These are phyloP conservation scores for Hafferia zeledoni DNA, from an alignment of 2,797 vertebrate species.

Conservation along the genomic window DNA sequence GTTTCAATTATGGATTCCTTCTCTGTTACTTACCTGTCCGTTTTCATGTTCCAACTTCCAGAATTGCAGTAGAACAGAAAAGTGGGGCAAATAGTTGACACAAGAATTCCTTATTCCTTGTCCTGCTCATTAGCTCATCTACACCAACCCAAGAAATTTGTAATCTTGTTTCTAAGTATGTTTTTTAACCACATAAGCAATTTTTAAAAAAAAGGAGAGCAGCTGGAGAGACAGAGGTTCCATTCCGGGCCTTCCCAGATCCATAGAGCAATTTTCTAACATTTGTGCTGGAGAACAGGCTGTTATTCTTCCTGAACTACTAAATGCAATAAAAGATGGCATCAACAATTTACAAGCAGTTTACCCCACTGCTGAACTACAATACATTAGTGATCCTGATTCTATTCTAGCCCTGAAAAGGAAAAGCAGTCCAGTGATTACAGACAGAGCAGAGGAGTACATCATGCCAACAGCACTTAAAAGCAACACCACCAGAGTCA, in stretches of 20 bases:
- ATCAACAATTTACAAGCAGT: background rate
- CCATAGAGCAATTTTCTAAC: background rate
- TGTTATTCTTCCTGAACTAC: background rate
- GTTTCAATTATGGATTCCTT: background rate
- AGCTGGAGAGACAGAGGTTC: background rate
- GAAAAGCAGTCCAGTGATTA: background rate
- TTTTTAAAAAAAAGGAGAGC: background rate
- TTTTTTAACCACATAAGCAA: background rate
- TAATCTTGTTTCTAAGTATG: background rate
- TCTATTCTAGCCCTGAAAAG: background rate
- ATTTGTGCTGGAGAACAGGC: background rate
- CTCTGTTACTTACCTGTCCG: background rate
- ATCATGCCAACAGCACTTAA: background rate
- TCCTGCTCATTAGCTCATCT: background rate
- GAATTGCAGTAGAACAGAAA: background rate
- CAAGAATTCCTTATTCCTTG: background rate
- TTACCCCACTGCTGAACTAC: background rate
- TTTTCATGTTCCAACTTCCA: background rate
- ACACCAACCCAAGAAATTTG: background rate
- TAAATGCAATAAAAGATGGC: background rate
- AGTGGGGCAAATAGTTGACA: background rate
- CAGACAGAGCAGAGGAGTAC: background rate
- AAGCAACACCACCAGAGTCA: rapidly evolving
- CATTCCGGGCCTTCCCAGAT: background rate
- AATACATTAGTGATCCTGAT: background rate